These are phyloP conservation scores for Bombus cullumanus DNA, from an alignment of 1,140 invertebrate genomes.

Conservation along the genomic window DNA sequence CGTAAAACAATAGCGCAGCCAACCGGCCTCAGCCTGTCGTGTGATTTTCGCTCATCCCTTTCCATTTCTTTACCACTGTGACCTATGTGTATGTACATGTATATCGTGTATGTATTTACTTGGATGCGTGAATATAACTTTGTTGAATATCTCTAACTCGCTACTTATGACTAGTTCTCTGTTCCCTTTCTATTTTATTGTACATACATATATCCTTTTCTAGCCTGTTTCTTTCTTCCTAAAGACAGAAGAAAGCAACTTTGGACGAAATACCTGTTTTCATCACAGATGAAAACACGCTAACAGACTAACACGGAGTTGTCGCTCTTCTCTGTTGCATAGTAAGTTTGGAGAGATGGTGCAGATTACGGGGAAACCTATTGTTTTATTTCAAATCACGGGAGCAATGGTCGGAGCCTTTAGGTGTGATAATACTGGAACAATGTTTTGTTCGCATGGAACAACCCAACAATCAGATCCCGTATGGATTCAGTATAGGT, in stretches of 20 bases:
- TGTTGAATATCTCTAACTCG: no score
- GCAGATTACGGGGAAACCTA: conserved; percentile 94
- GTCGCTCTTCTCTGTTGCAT: conserved; percentile 71
- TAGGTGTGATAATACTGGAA: conserved; percentile 94
- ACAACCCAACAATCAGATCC: conserved; percentile 81
- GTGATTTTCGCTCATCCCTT: no score
- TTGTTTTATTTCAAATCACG: conserved; percentile 97
- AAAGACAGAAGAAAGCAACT: no score
- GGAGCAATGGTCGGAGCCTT: conserved; percentile 93
- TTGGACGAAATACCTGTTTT: background rate
- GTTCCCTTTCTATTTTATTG: no score
- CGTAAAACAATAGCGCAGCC: no score
- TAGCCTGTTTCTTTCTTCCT: no score
- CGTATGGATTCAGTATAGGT: conserved; percentile 82
- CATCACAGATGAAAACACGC: background rate
- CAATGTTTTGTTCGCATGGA: conserved; percentile 91
- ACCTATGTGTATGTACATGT: background rate
- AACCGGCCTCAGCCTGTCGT: no score
- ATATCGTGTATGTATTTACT: no score
- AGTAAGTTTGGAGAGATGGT: conserved; percentile 94
- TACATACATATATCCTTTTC: no score
- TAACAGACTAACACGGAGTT: conserved; percentile 15
- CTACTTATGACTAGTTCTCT: no score
- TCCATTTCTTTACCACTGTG: no score
- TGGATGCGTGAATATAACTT: no score